Conservation (phyloP, 1,140 invertebrate genomes). For the Pomacea maculata region DNA sequence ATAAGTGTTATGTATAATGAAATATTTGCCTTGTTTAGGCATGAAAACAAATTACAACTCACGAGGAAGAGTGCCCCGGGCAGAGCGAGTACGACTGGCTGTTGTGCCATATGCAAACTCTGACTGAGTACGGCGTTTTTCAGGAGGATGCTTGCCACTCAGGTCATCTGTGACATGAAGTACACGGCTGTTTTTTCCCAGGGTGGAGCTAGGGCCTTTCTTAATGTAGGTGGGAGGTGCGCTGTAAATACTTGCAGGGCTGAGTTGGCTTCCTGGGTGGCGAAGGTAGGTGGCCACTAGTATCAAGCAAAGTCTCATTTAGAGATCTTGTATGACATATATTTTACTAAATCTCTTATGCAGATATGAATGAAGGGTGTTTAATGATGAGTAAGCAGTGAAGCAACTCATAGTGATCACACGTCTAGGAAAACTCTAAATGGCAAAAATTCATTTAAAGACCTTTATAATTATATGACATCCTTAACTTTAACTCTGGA, state of each 20-base stretch:
- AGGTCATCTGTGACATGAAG: slow-evolving; percentile 55
- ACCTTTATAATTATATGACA: too few species aligned
- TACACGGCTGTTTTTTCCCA: slow-evolving; percentile 40
- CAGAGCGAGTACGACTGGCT: slow-evolving; percentile 29
- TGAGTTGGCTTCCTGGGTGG: slow-evolving; percentile 29
- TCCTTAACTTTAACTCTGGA: too few species aligned
- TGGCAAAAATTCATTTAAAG: too few species aligned
- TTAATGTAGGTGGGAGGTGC: slow-evolving; percentile 42
- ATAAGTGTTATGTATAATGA: too few species aligned
- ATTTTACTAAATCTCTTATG: too few species aligned
- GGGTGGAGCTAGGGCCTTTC: slow-evolving; percentile 40
- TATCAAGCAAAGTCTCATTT: neutral
- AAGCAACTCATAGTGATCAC: too few species aligned
- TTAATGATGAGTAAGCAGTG: too few species aligned
- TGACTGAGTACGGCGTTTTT: slow-evolving; percentile 40
- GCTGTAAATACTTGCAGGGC: slow-evolving; percentile 48
- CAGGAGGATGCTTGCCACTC: slow-evolving; percentile 48
- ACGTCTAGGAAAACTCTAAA: too few species aligned
- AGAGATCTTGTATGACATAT: too few species aligned
- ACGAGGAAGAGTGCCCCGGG: slow-evolving; percentile 55
- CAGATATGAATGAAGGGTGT: too few species aligned
- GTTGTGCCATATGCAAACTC: slow-evolving; percentile 44
- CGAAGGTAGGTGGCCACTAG: slow-evolving; percentile 35
- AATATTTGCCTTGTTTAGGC: neutral
- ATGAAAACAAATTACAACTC: slow-evolving; percentile 22